These are phyloP conservation scores for Onchidella celtica DNA, from an alignment of 2,888 invertebrate genomes.

Conservation along the genomic window DNA sequence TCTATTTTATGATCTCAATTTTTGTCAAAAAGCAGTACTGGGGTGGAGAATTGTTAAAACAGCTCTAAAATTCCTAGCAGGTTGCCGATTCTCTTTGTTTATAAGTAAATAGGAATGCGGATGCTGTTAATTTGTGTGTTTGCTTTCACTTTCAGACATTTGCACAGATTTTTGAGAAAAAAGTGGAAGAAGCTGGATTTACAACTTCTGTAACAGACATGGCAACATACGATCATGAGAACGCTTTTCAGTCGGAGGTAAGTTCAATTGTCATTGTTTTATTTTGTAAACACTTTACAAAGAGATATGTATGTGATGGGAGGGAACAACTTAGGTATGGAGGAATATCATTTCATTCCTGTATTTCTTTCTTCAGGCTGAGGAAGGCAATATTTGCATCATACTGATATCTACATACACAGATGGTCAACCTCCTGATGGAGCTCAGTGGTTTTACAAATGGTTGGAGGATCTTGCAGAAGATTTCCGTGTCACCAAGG, in stretches of 20 bases:
- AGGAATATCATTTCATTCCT: no score
- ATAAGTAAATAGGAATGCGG: no score
- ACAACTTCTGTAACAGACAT: conserved; percentile 60
- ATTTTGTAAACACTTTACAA: no score
- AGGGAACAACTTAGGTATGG: no score
- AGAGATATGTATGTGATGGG: no score
- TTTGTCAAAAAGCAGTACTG: not conserved
- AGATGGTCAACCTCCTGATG: conserved; percentile 82
- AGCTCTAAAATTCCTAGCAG: not conserved
- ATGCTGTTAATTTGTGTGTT: no score
- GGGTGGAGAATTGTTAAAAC: not conserved
- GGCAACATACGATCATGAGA: conserved; percentile 79
- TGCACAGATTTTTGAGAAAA: conserved; percentile 58
- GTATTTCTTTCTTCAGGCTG: conserved; percentile 52
- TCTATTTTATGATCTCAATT: not conserved
- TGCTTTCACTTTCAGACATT: conserved; percentile 62
- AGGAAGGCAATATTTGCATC: conserved; percentile 67
- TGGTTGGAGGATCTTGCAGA: conserved; percentile 82
- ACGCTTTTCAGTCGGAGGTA: conserved; percentile 76
- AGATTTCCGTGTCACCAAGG: conserved; percentile 82
- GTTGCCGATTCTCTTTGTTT: no score
- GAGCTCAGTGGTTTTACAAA: conserved; percentile 82
- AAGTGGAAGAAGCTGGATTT: conserved; percentile 51
- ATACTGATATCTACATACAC: conserved; percentile 83
- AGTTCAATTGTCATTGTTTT: conserved; percentile 37